Base-by-base conservation (phyloP, 2,888 invertebrate species). In the Cryptops parisi region DNA sequence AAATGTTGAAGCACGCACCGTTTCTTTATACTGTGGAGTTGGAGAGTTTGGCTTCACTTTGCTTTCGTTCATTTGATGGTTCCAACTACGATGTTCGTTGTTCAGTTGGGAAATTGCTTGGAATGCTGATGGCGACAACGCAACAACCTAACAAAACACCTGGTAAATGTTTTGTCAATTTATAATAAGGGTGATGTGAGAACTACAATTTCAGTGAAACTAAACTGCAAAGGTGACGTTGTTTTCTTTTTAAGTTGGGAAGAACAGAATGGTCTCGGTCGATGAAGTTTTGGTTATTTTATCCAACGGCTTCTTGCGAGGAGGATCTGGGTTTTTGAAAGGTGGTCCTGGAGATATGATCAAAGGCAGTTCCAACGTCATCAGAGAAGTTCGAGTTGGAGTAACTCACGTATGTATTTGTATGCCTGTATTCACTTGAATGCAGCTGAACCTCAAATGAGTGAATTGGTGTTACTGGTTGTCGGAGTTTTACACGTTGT, bases 311-410 rank as follows among this genome's bases (percentile, higher is more conserved):
- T 97, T 97, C 71, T 70, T 97, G 3, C 76, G 91, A 56, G 96
- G 97, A 0, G 94, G 96, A 15, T 87, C 84, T 2, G 87, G 91
- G 1, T 94, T 96, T 67, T 73, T 96, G 23, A 94, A 94, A 70
- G 65, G 67, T 52, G 89, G 89, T 21, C 83, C 85, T 15, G 84
- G 84, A 1, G 94, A 96, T 72, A 93, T 94, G 66, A 94, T 96
- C 60, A 94, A 94, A 71, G 91, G 93, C 3, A 85, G 85, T 59
- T 87, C 88, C 0, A 84, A 87, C 6, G 86, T 96, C 0, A 93
- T 91, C 68, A 76, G 93, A 58, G 97, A 98, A 76, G 88, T 97
- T 53, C 77, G 97, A 60, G 93, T 98, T 54, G 97, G 97, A 55
- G 89, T 98, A 0, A 94, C 97, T 3, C 90, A 97, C 74, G 90